Conservation (phyloP, 2,113 vertebrate species). For the Pachycephala philippinensis region DNA sequence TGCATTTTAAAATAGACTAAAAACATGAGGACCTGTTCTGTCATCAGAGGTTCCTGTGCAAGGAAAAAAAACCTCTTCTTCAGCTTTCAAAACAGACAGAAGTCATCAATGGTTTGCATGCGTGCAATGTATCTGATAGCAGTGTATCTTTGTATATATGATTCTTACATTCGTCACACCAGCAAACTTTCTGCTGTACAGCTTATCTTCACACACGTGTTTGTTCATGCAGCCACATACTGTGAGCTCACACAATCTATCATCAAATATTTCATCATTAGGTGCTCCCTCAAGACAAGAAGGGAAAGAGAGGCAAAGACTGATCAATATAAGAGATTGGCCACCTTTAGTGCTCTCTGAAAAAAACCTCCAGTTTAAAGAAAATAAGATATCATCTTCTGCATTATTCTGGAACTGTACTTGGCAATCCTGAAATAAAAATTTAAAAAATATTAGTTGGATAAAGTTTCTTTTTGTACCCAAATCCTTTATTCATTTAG, state of each 20-base stretch:
- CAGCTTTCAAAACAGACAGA: not conserved
- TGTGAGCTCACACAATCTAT: not conserved
- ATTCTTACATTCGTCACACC: not conserved
- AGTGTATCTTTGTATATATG: not conserved
- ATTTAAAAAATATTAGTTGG: not conserved
- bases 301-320: not conserved
- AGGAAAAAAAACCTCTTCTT: not conserved
- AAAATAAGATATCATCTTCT: not conserved
- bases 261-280: constrained; percentile 1
- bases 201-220: not conserved
- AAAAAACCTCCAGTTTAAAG: not conserved
- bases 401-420: not conserved
- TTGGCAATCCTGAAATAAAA: not conserved
- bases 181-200: not conserved
- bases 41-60: not conserved
- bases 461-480: not conserved
- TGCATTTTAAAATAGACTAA: not conserved
- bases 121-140: not conserved
- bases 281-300: not conserved
- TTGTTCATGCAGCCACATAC: not conserved
- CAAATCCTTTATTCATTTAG: not conserved
- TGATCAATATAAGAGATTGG: not conserved
- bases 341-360: not conserved
- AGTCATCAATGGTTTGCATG: not conserved
- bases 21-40: not conserved